Percentiles rank a stretch among this genome's conserved stretches.
These are phyloP conservation scores for Eupsittula cactorum DNA, from an alignment of 2,113 vertebrate genomes.

Conservation along the genomic window DNA sequence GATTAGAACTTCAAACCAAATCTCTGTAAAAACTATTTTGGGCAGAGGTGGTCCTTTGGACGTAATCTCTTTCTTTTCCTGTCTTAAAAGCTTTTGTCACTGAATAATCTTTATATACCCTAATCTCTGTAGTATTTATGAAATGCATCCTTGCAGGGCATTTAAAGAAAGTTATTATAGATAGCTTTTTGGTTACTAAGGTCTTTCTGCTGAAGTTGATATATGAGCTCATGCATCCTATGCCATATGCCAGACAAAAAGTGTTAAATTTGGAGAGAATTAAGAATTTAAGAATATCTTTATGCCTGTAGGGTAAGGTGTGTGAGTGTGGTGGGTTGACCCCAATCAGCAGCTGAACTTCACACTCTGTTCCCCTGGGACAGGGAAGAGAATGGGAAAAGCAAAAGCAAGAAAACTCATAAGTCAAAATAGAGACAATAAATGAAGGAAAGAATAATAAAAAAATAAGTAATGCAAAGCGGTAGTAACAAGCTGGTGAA, in stretches of 20 bases:
- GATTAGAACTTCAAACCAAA: neutral
- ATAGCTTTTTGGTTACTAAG: neutral
- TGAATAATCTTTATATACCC: neutral
- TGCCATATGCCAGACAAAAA: neutral
- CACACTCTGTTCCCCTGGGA: rapidly evolving
- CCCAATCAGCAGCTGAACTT: neutral
- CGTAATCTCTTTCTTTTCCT: neutral
- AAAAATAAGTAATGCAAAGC: neutral
- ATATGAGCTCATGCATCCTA: neutral
- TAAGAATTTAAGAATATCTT: rapidly evolving
- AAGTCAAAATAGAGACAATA: neutral
- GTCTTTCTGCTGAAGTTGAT: neutral
- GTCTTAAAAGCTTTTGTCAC: neutral
- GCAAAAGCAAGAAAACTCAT: neutral
- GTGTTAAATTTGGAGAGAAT: neutral
- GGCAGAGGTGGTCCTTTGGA: rapidly evolving
- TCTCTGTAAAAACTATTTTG: neutral
- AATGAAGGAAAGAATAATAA: neutral
- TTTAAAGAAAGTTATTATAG: neutral
- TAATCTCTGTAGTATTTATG: neutral
- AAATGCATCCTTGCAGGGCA: neutral
- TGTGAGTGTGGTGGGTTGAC: neutral
- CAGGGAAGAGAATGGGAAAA: neutral
- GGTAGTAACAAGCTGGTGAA: neutral
- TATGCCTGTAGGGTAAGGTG: neutral